Conservation (phyloP, 2,888 invertebrate genomes). For the Ecliptopera silaceata region DNA sequence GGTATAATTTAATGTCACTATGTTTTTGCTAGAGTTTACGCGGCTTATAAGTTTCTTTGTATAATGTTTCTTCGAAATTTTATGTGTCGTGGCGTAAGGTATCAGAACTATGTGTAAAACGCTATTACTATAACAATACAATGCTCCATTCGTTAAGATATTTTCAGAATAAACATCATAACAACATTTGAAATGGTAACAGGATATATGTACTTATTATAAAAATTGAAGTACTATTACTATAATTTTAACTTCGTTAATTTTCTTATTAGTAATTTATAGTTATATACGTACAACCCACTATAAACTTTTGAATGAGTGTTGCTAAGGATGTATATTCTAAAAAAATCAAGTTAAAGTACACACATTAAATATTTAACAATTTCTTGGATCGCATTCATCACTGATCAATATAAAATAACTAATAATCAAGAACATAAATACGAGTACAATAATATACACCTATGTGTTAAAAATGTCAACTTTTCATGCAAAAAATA, state of each 20-base stretch:
- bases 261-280: conserved; percentile 1
- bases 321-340: conserved; percentile 13
- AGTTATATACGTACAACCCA: background rate
- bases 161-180: conserved; percentile 19
- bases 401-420: conserved; percentile 24
- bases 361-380: conserved; percentile 30
- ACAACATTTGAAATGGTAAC: conserved; percentile 15
- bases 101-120: conserved; percentile 13
- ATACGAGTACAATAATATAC: conserved; percentile 40
- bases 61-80: background rate
- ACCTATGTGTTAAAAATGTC: conserved; percentile 58
- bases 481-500: conserved; percentile 49
- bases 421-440: conserved; percentile 29
- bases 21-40: background rate
- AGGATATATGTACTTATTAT: conserved; percentile 13
- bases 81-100: conserved; percentile 13
- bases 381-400: conserved; percentile 23
- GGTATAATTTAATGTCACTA: conserved; percentile 3
- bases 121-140: conserved; percentile 21
- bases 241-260: background rate
- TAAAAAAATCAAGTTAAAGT: conserved; percentile 22
- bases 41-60: background rate
- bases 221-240: background rate
- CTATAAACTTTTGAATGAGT: conserved; percentile 11
- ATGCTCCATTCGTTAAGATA: conserved; percentile 17